phyloP scores from a whole-genome alignment of 2,888 invertebrate genomes.

The Drosophila nigritarsus region DNA sequence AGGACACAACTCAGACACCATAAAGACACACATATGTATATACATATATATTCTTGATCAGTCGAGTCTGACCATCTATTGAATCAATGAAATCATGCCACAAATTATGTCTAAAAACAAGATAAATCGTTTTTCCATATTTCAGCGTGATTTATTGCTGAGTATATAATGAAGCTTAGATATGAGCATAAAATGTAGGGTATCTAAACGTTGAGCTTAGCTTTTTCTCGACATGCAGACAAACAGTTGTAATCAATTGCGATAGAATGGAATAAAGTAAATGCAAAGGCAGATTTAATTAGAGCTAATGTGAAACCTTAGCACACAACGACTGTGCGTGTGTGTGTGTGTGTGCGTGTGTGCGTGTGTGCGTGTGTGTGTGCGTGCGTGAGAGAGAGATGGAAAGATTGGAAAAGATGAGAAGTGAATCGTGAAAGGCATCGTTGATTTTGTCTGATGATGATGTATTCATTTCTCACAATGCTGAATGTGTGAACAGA shows the following conservation, averaged over 20 bases:
- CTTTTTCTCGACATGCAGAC: neutral
- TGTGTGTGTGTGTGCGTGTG: neutral
- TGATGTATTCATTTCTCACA: conserved; percentile 79
- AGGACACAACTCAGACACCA: neutral
- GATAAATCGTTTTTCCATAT: neutral
- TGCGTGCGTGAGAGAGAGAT: neutral
- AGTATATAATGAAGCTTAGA: neutral
- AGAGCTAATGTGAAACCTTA: conserved; percentile 45
- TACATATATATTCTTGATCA: neutral
- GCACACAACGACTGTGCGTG: conserved; percentile 14
- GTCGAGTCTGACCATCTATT: neutral
- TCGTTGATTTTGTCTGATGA: conserved; percentile 55
- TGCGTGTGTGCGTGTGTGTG: neutral
- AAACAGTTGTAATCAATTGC: neutral
- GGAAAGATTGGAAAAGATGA: conserved; percentile 10
- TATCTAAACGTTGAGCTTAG: neutral
- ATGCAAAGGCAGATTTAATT: conserved; percentile 38
- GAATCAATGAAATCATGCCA: neutral
- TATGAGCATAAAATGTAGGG: too few relatives aligned
- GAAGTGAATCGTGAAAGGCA: conserved; percentile 44
- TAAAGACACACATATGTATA: neutral
- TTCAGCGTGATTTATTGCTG: neutral
- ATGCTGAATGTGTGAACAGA: conserved; percentile 57
- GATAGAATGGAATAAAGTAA: neutral
- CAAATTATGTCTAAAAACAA: neutral